Conservation (phyloP, 2,113 vertebrate species). For the Psilopsiagon aymara region DNA sequence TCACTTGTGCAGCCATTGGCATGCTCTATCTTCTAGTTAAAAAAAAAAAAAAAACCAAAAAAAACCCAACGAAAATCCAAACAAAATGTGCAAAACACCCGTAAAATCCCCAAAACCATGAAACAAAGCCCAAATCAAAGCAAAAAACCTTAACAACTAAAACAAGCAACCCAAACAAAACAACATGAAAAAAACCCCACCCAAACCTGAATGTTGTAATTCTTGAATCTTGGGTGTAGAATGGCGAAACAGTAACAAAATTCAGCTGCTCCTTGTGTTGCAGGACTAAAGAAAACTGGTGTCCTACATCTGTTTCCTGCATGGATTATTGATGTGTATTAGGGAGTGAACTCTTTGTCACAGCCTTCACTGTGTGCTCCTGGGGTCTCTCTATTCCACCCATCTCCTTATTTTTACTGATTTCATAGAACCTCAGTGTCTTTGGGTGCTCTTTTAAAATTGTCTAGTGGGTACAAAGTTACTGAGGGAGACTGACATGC, state of each 20-base stretch:
- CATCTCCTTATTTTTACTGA: not conserved
- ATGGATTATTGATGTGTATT: not conserved
- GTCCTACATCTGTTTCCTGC: accelerated
- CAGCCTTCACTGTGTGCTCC: not conserved
- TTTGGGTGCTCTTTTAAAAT: not conserved
- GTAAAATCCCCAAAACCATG: not conserved
- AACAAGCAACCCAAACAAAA: not conserved
- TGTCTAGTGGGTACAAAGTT: not conserved
- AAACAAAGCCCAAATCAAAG: not conserved
- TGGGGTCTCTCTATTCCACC: not conserved
- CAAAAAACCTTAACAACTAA: not conserved
- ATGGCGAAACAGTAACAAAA: not conserved
- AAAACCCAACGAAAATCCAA: no score
- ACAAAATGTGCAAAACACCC: not conserved
- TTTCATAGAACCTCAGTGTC: not conserved
- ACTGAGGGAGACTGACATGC: not conserved
- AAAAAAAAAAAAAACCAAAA: no score
- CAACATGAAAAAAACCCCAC: not conserved
- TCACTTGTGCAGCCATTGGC: not conserved
- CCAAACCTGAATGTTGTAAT: not conserved
- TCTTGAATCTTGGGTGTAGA: not conserved
- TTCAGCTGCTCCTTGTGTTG: not conserved
- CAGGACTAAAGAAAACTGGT: not conserved
- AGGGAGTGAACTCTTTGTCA: not conserved
- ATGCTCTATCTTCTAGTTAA: not conserved